Base-by-base conservation (phyloP, 1,140 invertebrate species). In the Aphis gossypii region DNA sequence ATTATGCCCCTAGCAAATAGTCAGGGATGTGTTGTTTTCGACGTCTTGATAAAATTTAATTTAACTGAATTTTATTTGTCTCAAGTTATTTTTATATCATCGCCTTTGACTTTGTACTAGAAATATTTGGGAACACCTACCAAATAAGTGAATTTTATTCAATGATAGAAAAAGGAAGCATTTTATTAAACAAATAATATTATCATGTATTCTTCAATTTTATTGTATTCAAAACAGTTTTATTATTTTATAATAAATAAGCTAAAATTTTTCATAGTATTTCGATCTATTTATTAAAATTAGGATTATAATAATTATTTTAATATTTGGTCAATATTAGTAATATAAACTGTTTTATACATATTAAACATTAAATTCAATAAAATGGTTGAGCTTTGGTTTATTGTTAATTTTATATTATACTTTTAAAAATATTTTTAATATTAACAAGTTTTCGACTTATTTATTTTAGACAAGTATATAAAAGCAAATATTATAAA, bases 1-100 rank as follows among this genome's bases (percentile, higher is more conserved):
- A 86, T 86, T 30, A 86, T 86, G 84, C 84, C 84, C 9, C 44
- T 44, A 41, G 84, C 84, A 25, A 38, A 46, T 46, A 86, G 44
- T 30, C 41, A 41, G 84, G 30, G 30, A 30, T 23, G 84, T 86
- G 44, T 86, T 86, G 25, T 86, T 46, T 46, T 86, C 44, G 23
- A 48, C 14, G 30, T 86, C 44, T 86, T 30, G 84, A 86, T 86
- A 46, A 86, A 86, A 86, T 86, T 46, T 46, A 44, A 86, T 86
- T 86, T 30, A 46, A 48, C 84, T 46, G 38, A 18, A 86, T 46
- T 46, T 44, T 46, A 86, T 86, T 46, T 86, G 44, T 86, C 44
- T 41, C 4, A 2, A 48, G 25, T 44, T 46, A 46, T 84, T 35
- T 86, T 46, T 41, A 46, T 14, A 41, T 25, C 41, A 25, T 86